These are phyloP conservation scores for Batillaria attramentaria DNA, from an alignment of 1,140 invertebrate genomes.

Conservation along the genomic window DNA sequence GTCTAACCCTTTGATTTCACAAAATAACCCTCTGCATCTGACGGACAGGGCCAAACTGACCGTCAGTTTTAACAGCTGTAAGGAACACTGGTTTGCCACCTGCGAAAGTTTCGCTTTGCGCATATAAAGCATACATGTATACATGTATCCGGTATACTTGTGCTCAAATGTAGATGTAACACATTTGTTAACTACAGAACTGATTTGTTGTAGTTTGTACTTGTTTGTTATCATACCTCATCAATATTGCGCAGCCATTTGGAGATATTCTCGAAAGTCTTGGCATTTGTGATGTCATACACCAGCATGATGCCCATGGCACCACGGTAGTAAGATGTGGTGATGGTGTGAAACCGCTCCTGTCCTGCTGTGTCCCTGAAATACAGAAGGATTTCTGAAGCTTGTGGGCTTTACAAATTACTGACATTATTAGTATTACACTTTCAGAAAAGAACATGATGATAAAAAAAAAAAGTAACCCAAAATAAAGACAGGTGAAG, in stretches of 20 bases:
- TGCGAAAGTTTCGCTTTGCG: too few species aligned
- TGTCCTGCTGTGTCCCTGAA: constrained; percentile 79
- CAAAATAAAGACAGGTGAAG: too few species aligned
- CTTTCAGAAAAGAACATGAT: neutral
- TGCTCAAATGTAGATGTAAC: neutral
- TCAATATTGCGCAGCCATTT: constrained; percentile 99
- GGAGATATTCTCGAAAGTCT: constrained; percentile 99
- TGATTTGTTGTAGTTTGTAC: neutral
- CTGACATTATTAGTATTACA: too few species aligned
- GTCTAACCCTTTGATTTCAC: neutral
- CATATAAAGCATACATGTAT: neutral
- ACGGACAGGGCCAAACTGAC: neutral
- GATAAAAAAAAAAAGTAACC: neutral
- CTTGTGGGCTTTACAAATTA: too few species aligned
- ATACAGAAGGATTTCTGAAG: too few species aligned
- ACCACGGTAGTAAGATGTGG: constrained; percentile 78
- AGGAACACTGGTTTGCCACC: too few species aligned
- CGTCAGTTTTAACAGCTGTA: too few species aligned
- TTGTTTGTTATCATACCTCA: constrained; percentile 76
- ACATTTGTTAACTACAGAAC: neutral
- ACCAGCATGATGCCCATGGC: constrained; percentile 93
- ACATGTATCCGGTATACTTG: neutral
- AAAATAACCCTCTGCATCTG: too few species aligned
- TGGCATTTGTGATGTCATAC: constrained; percentile 98
- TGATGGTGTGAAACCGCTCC: constrained; percentile 79